Evolutionary conservation across 2,113 vertebrate genomes (phyloP).

Genomic region (Symphodus melops): DNA sequence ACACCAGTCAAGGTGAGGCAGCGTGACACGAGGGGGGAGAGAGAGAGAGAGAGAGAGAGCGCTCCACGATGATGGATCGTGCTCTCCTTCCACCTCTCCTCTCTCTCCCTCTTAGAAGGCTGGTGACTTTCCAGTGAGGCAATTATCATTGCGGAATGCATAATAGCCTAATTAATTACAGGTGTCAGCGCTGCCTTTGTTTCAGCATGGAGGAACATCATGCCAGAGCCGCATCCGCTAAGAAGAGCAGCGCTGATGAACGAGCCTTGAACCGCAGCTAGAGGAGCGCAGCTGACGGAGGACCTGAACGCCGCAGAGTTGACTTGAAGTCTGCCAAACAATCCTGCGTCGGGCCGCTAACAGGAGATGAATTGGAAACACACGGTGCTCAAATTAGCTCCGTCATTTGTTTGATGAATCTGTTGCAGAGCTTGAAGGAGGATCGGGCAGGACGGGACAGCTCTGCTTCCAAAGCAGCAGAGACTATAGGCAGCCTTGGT

Average conservation of each 20-base stretch:
- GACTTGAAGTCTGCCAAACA: conserved; percentile 64
- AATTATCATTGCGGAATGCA: conserved; percentile 99
- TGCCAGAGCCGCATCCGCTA: conserved; percentile 88
- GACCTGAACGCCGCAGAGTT: conserved; percentile 9
- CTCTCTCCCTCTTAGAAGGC: conserved; percentile 88
- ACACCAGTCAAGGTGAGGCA: conserved; percentile 91
- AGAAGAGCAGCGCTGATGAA: conserved; percentile 78
- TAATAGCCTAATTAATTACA: conserved; percentile 99
- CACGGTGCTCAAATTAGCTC: conserved; percentile 65
- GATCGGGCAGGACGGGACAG: conserved; percentile 42
- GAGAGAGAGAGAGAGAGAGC: conserved; percentile 66
- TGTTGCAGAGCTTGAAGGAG: conserved; percentile 43
- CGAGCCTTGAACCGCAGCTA: conserved; percentile 55
- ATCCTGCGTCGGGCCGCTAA: conserved; percentile 28
- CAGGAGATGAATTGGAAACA: conserved; percentile 70
- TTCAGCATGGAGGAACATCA: conserved; percentile 92
- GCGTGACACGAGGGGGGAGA: conserved; percentile 71
- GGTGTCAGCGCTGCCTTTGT: conserved; percentile 96
- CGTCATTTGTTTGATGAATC: conserved; percentile 73
- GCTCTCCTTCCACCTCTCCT: conserved; percentile 85
- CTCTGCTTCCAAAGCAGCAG: conserved; percentile 4
- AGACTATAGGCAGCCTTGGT: conserved; percentile 4
- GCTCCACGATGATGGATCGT: conserved; percentile 91
- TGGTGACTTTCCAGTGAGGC: conserved; percentile 99
- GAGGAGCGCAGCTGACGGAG: conserved; percentile 58